Evolutionary conservation across 2,797 vertebrate species (phyloP).

Genomic region (Cuculus canorus): DNA sequence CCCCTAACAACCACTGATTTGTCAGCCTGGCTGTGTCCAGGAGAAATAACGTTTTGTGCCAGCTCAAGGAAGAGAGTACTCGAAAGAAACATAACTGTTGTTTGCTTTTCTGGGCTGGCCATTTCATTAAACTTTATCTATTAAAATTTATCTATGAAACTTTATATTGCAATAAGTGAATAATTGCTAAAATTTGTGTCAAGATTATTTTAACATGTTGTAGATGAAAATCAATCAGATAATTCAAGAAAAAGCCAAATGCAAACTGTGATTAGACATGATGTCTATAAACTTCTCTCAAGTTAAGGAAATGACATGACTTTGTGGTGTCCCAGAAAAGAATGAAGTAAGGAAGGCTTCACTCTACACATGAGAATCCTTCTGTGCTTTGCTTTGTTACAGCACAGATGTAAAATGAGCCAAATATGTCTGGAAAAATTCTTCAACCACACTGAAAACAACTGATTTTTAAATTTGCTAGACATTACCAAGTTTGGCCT

Average conservation of each 20-base stretch:
- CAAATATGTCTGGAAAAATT: neutral
- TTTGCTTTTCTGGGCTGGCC: neutral
- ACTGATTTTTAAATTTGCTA: neutral
- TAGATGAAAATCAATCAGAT: neutral
- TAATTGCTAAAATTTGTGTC: neutral
- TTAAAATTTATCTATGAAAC: neutral
- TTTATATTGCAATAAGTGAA: neutral
- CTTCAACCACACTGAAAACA: neutral
- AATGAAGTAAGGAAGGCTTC: neutral
- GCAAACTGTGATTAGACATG: neutral
- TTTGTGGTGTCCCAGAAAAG: neutral
- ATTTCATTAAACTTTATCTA: neutral
- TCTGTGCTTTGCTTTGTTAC: neutral
- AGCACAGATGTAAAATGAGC: neutral
- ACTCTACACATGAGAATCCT: neutral
- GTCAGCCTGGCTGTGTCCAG: neutral
- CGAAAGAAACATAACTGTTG: neutral
- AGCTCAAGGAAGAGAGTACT: neutral
- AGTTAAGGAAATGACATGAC: neutral
- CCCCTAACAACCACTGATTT: neutral
- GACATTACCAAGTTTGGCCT: neutral
- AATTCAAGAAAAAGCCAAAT: constrained; percentile 5
- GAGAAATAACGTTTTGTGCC: neutral
- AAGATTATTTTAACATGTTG: neutral
- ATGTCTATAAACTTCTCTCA: neutral